Percentiles rank a stretch among this genome's conserved stretches.
These are phyloP conservation scores for Drosophila kohkoa DNA, from an alignment of 1,140 invertebrate genomes.

Conservation along the genomic window DNA sequence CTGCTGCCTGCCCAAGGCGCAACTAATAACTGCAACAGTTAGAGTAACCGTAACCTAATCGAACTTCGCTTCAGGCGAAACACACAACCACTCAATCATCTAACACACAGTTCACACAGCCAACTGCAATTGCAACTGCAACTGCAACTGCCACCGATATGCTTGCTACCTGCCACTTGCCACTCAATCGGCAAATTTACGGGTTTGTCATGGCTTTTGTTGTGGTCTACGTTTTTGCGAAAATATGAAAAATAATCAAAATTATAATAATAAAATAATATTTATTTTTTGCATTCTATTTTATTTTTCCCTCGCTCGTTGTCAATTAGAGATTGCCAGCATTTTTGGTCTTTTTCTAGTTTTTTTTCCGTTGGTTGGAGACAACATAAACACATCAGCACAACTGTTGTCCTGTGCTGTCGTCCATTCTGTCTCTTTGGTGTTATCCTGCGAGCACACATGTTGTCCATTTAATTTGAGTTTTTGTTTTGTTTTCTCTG, in stretches of 20 bases:
- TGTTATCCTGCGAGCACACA: constrained; percentile 57
- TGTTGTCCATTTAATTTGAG: constrained; percentile 73
- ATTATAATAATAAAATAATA: constrained; percentile 47
- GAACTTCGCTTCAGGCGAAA: neutral
- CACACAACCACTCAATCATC: constrained; percentile 62
- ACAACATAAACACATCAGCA: constrained; percentile 62
- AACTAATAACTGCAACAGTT: constrained; percentile 44
- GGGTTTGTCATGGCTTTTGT: constrained; percentile 47
- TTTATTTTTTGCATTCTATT: constrained; percentile 28
- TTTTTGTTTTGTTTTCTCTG: constrained; percentile 49
- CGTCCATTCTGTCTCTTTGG: neutral
- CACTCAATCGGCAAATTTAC: constrained; percentile 65
- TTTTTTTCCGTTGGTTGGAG: constrained; percentile 1
- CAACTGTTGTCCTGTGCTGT: constrained; percentile 49
- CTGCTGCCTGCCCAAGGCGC: constrained; percentile 2
- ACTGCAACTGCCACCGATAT: constrained; percentile 15
- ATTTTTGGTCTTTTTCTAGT: constrained; percentile 8
- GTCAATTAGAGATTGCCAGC: constrained; percentile 18
- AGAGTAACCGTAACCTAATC: constrained; percentile 21
- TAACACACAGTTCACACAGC: constrained; percentile 30
- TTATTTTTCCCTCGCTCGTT: constrained; percentile 21
- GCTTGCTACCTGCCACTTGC: constrained; percentile 51
- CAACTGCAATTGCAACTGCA: constrained; percentile 12
- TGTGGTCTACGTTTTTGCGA: constrained; percentile 32
- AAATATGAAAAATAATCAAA: constrained; percentile 15